Evolutionary conservation across 2,797 vertebrate genomes (phyloP), one percentile per base, ranked within the genome.

Genomic region (Darevskia nairensis): DNA sequence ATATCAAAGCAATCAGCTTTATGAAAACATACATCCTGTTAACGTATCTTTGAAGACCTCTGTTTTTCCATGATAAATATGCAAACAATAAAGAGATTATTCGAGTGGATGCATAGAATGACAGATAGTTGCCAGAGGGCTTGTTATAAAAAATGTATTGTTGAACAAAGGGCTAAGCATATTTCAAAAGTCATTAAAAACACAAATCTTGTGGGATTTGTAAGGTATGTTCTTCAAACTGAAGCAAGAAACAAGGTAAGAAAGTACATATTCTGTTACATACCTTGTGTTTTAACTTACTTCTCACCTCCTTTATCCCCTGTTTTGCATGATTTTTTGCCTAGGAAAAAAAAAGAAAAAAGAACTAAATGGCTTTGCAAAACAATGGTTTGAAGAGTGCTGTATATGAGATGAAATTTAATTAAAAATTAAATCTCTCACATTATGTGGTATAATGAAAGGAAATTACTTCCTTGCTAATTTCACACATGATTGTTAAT

Each of bases 301-400:
- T 98, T 97, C 97, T 99, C 95, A 99, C 97, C 93, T 98, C 98
- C 90, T 97, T 98, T 90, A 99, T 98, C 89, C 99, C 98, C 96
- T 98, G 98, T 94, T 97, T 99, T 71, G 98, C 98, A 29, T 99
- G 98, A 95, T 95, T 98, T 97, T 98, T 99, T 95, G 98, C 98
- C 98, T 99, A 94, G 90, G 92, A 94, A 93, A 95, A 77, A 95
- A 77, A 69, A 92, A 90, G 5, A 80, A 17, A 86, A 87, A 64
- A 83, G 90, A 80, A 64, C 79, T 91, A 89, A 91, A 80, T 25
- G 68, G 55, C 59, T 94, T 86, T 89, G 82, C 3, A 71, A 80
- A 77, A 85, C n/a, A 91, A 39, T 27, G 86, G 46, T 39, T 86
- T 84, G 82, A 90, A 59, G 19, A 91, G 75, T 23, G 82, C 11